Percentiles rank a stretch among this genome's conserved stretches.
Evolutionary conservation across 1,140 invertebrate species (phyloP).

Genomic region (Cyrtorhinus lividipennis): DNA sequence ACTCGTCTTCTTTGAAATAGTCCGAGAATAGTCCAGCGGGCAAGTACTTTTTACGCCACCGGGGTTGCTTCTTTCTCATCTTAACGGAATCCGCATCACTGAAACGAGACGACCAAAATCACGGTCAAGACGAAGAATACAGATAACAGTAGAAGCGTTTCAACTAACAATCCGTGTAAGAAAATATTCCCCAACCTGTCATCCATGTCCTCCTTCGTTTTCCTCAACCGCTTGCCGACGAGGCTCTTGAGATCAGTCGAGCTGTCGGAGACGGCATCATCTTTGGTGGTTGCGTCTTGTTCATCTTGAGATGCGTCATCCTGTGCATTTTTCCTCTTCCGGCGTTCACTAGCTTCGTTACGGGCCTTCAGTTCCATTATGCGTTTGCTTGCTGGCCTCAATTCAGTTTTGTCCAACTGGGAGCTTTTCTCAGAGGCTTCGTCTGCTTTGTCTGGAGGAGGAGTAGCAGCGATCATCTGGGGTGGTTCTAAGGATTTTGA

Average conservation of each 20-base stretch:
- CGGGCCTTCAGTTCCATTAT: slow-evolving; percentile 17
- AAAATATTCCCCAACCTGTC: slow-evolving; percentile 25
- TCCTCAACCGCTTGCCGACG: slow-evolving; percentile 23
- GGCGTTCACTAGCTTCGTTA: slow-evolving; percentile 21
- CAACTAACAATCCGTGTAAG: no score
- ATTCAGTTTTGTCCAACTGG: slow-evolving; percentile 29
- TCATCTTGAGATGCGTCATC: slow-evolving; percentile 2
- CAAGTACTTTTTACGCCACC: slow-evolving; percentile 59
- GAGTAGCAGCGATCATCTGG: background rate
- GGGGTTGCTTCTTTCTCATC: slow-evolving; percentile 33
- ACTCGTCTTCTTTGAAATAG: slow-evolving; percentile 67
- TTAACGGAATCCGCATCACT: slow-evolving; percentile 23
- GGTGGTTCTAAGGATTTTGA: background rate
- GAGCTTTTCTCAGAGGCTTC: background rate
- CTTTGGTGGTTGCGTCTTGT: background rate
- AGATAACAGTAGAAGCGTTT: no score
- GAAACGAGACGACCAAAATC: background rate
- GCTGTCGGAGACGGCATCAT: background rate
- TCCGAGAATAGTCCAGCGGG: slow-evolving; percentile 73
- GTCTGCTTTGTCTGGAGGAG: slow-evolving; percentile 24
- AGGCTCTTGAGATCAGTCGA: slow-evolving; percentile 1
- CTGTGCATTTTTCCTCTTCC: slow-evolving; percentile 20
- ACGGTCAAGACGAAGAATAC: no score
- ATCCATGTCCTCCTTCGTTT: slow-evolving; percentile 24
- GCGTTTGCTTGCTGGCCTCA: slow-evolving; percentile 16